A percentile compares a stretch with the other conserved stretches of the same genome.
These are phyloP conservation scores for Thermophis baileyi DNA, from an alignment of 2,113 vertebrate genomes.

Conservation along the genomic window DNA sequence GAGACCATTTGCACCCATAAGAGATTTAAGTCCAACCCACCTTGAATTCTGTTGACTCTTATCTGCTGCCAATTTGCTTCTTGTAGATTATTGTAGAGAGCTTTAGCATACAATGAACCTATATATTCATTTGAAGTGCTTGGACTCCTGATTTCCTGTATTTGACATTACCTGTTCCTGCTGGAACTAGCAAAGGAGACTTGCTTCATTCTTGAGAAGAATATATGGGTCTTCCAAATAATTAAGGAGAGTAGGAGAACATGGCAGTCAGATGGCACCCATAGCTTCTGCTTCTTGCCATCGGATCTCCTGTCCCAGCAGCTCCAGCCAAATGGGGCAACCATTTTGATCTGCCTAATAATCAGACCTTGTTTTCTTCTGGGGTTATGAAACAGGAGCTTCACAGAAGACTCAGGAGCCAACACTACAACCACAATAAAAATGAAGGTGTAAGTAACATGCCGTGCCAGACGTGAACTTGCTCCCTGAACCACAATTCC, in stretches of 20 bases:
- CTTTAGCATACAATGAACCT: too few relatives aligned
- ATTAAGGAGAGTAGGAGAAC: background rate
- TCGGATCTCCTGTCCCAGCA: background rate
- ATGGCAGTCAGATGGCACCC: background rate
- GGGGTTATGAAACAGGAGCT: background rate
- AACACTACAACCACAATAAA: background rate
- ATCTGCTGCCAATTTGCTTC: too few relatives aligned
- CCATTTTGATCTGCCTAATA: background rate
- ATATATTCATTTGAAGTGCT: too few relatives aligned
- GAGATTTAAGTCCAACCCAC: too few relatives aligned
- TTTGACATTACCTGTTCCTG: background rate
- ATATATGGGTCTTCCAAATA: background rate
- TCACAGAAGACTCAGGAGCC: background rate
- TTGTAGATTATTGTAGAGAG: too few relatives aligned
- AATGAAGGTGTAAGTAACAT: constrained; percentile 22
- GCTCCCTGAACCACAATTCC: constrained; percentile 23
- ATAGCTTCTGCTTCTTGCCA: background rate
- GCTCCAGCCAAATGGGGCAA: background rate
- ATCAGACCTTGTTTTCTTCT: background rate
- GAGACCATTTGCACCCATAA: too few relatives aligned
- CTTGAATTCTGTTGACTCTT: too few relatives aligned
- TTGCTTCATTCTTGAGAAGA: background rate
- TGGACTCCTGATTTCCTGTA: too few relatives aligned
- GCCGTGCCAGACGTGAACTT: constrained; percentile 45
- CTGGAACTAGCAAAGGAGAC: background rate